Evolutionary conservation across 2,113 vertebrate species (phyloP).

Genomic region (Pterocles orientalis): DNA sequence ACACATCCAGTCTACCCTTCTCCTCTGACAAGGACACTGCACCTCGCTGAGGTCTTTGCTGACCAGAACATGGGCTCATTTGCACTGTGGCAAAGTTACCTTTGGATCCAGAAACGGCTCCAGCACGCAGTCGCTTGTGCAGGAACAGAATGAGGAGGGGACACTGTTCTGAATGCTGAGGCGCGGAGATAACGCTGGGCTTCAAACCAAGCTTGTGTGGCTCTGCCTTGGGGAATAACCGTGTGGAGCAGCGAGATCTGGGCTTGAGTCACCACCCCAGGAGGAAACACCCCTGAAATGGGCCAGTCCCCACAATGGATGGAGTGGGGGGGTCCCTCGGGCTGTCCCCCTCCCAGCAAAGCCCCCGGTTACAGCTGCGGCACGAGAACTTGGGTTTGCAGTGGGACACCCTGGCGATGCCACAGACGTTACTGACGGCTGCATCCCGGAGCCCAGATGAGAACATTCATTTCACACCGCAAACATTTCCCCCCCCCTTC

Average conservation of each 20-base stretch:
- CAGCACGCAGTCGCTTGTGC: rapidly evolving
- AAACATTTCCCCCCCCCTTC: not conserved
- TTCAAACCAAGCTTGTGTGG: rapidly evolving
- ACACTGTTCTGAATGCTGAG: not conserved
- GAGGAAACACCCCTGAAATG: rapidly evolving
- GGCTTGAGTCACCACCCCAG: too few relatives aligned
- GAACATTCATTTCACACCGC: constrained; percentile 53
- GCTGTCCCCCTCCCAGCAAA: not conserved
- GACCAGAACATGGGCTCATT: not conserved
- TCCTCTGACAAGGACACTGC: not conserved
- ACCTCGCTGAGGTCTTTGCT: not conserved
- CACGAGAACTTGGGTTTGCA: not conserved
- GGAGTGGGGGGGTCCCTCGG: not conserved
- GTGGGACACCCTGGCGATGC: not conserved
- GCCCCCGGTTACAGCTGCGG: not conserved
- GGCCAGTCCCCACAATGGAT: rapidly evolving
- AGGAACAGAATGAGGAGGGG: rapidly evolving
- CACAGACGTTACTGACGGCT: not conserved
- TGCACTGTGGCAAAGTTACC: not conserved
- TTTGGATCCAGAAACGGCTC: not conserved
- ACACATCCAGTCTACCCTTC: not conserved
- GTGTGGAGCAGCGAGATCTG: rapidly evolving
- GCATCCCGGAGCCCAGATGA: constrained; percentile 32
- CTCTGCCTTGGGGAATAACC: rapidly evolving
- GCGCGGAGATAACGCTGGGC: rapidly evolving